Conservation (phyloP, 2,888 invertebrate species). For the Metallyticus violacea region DNA sequence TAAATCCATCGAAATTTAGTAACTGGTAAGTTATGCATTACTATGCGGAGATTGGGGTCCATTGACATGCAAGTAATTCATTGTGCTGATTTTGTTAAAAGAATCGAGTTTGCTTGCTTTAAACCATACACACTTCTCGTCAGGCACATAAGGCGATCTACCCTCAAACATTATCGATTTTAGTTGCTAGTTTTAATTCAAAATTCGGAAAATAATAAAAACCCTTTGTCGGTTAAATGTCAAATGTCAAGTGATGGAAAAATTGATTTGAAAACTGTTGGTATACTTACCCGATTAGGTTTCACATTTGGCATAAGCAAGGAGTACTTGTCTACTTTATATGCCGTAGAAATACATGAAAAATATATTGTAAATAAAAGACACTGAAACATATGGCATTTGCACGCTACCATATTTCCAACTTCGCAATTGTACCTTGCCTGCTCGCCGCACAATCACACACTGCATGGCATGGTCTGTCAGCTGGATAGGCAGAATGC, state of each 20-base stretch:
- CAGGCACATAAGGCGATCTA: too few relatives aligned
- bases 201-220: too few relatives aligned
- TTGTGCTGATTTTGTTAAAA: too few relatives aligned
- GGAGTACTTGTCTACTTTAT: conserved; percentile 56
- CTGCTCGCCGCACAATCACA: background rate
- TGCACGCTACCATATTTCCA: background rate
- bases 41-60: too few relatives aligned
- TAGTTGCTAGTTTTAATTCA: too few relatives aligned
- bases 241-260: background rate
- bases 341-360: conserved; percentile 17
- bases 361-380: background rate
- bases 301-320: conserved; percentile 81
- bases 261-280: background rate
- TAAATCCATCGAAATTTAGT: too few relatives aligned
- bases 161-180: too few relatives aligned
- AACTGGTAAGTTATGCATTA: too few relatives aligned
- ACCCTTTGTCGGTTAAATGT: background rate
- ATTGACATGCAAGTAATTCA: too few relatives aligned
- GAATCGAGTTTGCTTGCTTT: too few relatives aligned
- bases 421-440: background rate
- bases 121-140: too few relatives aligned
- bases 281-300: conserved; percentile 67
- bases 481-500: background rate
- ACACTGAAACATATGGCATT: background rate
- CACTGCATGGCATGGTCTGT: background rate